Base-by-base conservation (phyloP, 2,113 vertebrate species). In the Tautogolabrus adspersus region DNA sequence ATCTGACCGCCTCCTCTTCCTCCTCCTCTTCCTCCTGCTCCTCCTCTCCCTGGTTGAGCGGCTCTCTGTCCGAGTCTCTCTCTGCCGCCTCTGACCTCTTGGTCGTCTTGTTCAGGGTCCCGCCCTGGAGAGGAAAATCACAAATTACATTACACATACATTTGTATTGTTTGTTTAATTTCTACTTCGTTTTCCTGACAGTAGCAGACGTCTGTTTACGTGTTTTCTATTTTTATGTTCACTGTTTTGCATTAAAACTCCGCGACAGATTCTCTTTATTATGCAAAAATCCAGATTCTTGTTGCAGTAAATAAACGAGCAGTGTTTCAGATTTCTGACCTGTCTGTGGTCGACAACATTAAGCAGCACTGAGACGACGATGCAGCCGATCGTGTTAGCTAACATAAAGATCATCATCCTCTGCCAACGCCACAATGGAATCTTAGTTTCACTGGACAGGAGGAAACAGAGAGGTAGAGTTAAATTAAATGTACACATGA, bases 341-440 rank as follows among this genome's bases (percentile, higher is more conserved):
- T 96, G 93, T 89, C 92, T 92, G 63, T 84, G 90, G 84, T 96
- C 96, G 13, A 94, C 93, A 1, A 95, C 5, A 1, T 93, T 97
- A 66, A 97, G 95, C 79, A 89, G 42, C 26, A 94, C 3, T 0
- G 95, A 95, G n/a, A 91, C 90, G 64, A 93, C 11, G 26, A 96
- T 91, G 73, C 95, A 96, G 44, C 91, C 18, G 11, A 94, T 26
- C 38, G 93, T 95, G 82, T 96, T 97, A 42, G 92, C 93, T 89
- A 96, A 68, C 94, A 96, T 95, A 72, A 96, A 96, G 85, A 95
- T 89, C 95, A 96, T 95, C 94, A 95, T 94, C 84, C 89, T 90
- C 64, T 96, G 94, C 94, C 95, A 96, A 18, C 86, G 89, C 96
- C 94, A 93, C 58, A 96, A 12, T 0, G 94, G 95, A 56, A 96